A percentile compares a stretch with the other conserved stretches of the same genome.
Evolutionary conservation across 2,113 vertebrate genomes (phyloP).

Genomic region (Forbesichthys papilliferus): DNA sequence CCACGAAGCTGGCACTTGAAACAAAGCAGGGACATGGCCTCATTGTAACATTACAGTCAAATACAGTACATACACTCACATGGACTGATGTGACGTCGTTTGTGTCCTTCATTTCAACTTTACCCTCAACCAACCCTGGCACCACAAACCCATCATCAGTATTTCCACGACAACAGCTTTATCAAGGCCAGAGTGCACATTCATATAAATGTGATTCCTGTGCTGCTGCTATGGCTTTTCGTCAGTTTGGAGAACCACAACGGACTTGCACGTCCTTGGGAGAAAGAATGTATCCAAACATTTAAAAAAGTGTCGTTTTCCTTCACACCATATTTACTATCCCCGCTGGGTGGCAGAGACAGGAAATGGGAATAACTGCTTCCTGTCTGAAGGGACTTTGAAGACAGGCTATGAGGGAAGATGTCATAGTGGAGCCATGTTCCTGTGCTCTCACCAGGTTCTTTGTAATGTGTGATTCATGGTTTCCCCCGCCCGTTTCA

Average conservation of each 20-base stretch:
- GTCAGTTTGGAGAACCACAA: slow-evolving; percentile 50
- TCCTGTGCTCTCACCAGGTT: slow-evolving; percentile 66
- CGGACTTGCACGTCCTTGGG: slow-evolving; percentile 61
- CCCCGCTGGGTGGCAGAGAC: slow-evolving; percentile 53
- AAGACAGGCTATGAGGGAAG: slow-evolving; percentile 54
- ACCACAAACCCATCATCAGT: slow-evolving; percentile 67
- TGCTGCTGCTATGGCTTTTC: slow-evolving; percentile 53
- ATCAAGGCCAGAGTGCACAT: slow-evolving; percentile 58
- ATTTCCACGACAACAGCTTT: slow-evolving; percentile 65
- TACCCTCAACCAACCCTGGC: slow-evolving; percentile 57
- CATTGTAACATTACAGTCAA: too few species aligned
- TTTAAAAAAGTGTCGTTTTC: slow-evolving; percentile 46
- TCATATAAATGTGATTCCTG: slow-evolving; percentile 63
- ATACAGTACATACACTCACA: not conserved
- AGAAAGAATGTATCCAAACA: slow-evolving; percentile 52
- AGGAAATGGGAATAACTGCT: slow-evolving; percentile 75
- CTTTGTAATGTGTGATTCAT: slow-evolving; percentile 74
- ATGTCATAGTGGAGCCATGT: slow-evolving; percentile 52
- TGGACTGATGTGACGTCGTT: slow-evolving; percentile 15
- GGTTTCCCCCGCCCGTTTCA: slow-evolving; percentile 62
- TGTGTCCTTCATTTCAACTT: slow-evolving; percentile 58
- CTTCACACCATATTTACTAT: slow-evolving; percentile 49
- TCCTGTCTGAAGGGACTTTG: slow-evolving; percentile 71
- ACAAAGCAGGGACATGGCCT: not conserved
- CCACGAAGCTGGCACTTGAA: too few species aligned